These are phyloP conservation scores for Sarcophilus harrisii DNA, from an alignment of 2,797 vertebrate genomes.

Conservation along the genomic window DNA sequence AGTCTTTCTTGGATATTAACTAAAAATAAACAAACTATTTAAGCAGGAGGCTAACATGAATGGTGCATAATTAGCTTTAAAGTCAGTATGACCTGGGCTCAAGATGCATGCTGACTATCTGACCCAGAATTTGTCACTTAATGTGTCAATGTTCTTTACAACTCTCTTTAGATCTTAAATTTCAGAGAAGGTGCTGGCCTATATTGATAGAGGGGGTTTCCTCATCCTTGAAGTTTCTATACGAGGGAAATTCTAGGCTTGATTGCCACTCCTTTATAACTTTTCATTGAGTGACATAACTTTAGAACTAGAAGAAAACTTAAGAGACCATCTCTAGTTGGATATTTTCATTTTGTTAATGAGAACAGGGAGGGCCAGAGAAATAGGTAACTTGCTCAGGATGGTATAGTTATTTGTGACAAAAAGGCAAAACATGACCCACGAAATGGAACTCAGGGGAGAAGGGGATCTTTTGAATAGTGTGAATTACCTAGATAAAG, in stretches of 20 bases:
- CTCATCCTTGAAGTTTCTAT: not conserved
- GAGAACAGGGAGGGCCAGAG: not conserved
- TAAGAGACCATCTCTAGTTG: not conserved
- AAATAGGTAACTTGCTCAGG: not conserved
- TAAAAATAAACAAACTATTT: not conserved
- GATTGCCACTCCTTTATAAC: not conserved
- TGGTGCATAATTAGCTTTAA: not conserved
- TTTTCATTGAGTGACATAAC: not conserved
- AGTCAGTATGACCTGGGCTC: not conserved
- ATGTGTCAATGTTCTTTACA: not conserved
- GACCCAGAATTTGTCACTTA: not conserved
- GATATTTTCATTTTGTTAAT: not conserved
- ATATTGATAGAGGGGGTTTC: not conserved
- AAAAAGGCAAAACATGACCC: not conserved
- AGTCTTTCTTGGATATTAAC: not conserved
- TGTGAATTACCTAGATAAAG: conserved; percentile 2
- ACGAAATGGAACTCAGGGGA: conserved; percentile 5
- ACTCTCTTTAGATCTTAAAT: not conserved
- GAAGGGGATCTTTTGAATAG: conserved; percentile 17
- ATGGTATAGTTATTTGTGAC: not conserved
- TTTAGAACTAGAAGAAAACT: not conserved
- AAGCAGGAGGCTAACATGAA: not conserved
- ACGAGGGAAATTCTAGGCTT: not conserved
- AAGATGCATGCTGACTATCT: not conserved
- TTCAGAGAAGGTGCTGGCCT: not conserved